These are phyloP conservation scores for Cichladusa arquata DNA, from an alignment of 2,113 vertebrate genomes.

Conservation along the genomic window DNA sequence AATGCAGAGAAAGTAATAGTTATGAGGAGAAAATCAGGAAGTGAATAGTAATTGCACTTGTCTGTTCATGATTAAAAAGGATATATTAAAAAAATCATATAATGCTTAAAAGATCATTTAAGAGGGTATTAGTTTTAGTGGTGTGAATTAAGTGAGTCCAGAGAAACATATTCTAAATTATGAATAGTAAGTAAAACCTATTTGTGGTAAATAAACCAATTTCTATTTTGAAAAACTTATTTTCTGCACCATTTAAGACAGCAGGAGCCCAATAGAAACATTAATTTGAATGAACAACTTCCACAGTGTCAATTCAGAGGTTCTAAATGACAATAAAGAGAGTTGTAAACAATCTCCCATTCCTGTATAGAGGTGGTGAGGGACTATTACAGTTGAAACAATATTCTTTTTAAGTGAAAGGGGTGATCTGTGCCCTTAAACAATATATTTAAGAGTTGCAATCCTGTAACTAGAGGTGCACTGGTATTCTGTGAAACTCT, in stretches of 20 bases:
- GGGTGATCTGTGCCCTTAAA: neutral
- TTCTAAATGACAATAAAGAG: conserved; percentile 30
- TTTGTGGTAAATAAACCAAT: neutral
- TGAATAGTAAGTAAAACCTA: neutral
- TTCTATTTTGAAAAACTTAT: conserved; percentile 3
- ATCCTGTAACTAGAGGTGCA: neutral
- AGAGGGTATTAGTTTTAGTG: neutral
- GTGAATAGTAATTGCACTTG: neutral
- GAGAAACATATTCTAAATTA: neutral
- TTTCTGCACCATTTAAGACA: conserved; percentile 22
- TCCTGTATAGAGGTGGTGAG: neutral
- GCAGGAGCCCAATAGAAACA: conserved; percentile 16
- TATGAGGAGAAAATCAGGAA: neutral
- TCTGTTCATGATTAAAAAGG: conserved; percentile 37
- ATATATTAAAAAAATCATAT: conserved; percentile 18
- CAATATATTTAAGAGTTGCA: neutral
- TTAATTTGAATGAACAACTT: conserved; percentile 38
- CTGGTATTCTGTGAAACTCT: neutral
- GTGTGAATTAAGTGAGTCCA: neutral
- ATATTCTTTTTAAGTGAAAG: neutral
- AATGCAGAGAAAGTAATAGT: neutral
- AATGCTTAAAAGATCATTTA: conserved; percentile 12
- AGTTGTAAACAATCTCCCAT: neutral
- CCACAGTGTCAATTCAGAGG: conserved; percentile 4
- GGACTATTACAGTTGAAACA: neutral